These are phyloP conservation scores for Sycophila sp. DNA, from an alignment of 1,140 invertebrate species.

Conservation along the genomic window DNA sequence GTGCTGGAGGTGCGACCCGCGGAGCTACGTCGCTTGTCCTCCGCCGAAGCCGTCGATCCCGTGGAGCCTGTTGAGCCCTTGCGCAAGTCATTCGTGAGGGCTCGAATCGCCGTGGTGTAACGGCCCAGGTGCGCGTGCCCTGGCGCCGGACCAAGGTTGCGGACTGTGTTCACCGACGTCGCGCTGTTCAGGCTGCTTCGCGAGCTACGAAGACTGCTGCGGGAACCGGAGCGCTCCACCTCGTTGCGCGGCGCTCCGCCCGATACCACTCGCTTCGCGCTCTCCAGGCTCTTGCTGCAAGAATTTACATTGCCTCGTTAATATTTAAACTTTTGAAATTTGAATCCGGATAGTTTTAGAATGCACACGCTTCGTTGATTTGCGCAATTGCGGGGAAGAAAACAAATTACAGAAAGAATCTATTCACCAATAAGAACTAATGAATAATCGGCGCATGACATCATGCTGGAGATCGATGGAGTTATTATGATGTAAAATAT, in stretches of 20 bases:
- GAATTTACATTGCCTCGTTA: no score
- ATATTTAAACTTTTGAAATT: no score
- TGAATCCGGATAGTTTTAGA: no score
- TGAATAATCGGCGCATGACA: no score
- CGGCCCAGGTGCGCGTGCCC: slow-evolving; percentile 52
- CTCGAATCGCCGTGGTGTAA: slow-evolving; percentile 61
- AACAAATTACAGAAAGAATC: no score
- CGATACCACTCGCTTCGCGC: neutral
- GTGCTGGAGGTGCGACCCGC: slow-evolving; percentile 46
- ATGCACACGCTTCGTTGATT: neutral
- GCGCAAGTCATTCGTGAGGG: slow-evolving; percentile 58
- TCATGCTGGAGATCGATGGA: no score
- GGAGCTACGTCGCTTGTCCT: slow-evolving; percentile 50
- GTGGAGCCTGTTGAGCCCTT: slow-evolving; percentile 45
- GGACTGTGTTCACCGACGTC: slow-evolving; percentile 81
- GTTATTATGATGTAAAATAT: neutral
- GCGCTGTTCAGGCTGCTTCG: slow-evolving; percentile 84
- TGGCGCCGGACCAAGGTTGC: slow-evolving; percentile 68
- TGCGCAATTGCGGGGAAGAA: no score
- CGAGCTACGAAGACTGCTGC: slow-evolving; percentile 82
- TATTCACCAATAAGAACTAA: no score
- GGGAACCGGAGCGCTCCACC: slow-evolving; percentile 73
- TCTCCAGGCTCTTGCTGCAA: slow-evolving; percentile 20
- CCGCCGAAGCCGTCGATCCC: slow-evolving; percentile 38
- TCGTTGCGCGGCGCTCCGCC: slow-evolving; percentile 47